A percentile compares a stretch with the other conserved stretches of the same genome.
Evolutionary conservation across 2,113 vertebrate species (phyloP).

Genomic region (Alethe castanea): DNA sequence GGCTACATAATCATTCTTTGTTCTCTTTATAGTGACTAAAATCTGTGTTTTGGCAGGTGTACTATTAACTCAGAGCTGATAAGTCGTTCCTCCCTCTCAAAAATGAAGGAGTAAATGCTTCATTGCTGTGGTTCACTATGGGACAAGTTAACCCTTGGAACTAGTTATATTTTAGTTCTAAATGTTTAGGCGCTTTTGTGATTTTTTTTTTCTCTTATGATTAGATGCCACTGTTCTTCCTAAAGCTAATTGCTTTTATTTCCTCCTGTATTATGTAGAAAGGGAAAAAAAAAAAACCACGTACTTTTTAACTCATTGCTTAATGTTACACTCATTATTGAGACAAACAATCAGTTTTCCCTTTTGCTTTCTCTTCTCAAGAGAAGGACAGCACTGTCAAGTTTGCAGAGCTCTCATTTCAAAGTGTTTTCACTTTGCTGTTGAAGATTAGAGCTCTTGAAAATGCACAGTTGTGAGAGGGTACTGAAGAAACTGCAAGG

Average conservation of each 20-base stretch:
- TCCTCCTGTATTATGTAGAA: neutral
- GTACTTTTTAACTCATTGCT: neutral
- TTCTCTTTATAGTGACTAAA: slow-evolving; percentile 58
- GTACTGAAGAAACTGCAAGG: neutral
- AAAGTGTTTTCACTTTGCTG: neutral
- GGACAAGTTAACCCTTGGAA: slow-evolving; percentile 1
- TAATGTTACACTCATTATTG: neutral
- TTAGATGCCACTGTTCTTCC: neutral
- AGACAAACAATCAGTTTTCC: neutral
- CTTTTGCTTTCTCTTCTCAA: neutral
- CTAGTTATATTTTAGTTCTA: neutral
- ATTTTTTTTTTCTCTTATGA: neutral
- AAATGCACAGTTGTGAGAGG: neutral
- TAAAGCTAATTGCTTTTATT: neutral
- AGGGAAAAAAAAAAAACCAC: too few relatives aligned
- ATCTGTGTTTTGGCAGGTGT: slow-evolving; percentile 67
- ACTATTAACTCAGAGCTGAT: slow-evolving; percentile 66
- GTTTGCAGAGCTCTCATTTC: neutral
- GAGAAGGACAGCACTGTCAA: neutral
- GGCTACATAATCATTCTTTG: slow-evolving; percentile 64
- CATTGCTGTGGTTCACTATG: neutral
- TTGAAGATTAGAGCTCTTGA: neutral
- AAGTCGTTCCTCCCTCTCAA: neutral
- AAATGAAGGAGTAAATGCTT: slow-evolving; percentile 33
- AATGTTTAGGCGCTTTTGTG: neutral